Conservation (phyloP, 1,140 invertebrate genomes). For the Berghia stephanieae region DNA sequence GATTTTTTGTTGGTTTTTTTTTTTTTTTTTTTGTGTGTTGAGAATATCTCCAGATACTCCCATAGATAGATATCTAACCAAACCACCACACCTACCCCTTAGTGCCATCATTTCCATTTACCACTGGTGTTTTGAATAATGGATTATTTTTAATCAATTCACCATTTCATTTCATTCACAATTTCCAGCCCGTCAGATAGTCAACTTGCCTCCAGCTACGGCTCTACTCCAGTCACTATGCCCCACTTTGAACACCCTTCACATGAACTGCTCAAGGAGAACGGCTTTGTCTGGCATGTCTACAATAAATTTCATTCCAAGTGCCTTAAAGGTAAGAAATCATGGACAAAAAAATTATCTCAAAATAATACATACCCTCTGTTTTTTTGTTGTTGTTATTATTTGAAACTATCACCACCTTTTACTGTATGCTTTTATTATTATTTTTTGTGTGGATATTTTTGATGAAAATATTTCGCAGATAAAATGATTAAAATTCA, state of each 20-base stretch:
- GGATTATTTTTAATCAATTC: too few species aligned
- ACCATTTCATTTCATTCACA: too few species aligned
- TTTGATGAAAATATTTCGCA: not conserved
- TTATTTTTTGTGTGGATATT: slow-evolving; percentile 30
- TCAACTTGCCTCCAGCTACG: slow-evolving; percentile 72
- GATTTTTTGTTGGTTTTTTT: too few species aligned
- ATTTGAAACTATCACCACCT: not conserved
- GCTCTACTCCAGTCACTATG: slow-evolving; percentile 76
- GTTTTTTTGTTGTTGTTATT: slow-evolving; percentile 8
- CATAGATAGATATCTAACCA: too few species aligned
- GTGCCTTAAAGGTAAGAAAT: slow-evolving; percentile 84
- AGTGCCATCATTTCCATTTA: too few species aligned
- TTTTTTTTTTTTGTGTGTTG: too few species aligned
- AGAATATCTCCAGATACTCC: too few species aligned
- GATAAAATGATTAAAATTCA: too few species aligned
- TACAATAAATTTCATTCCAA: slow-evolving; percentile 94
- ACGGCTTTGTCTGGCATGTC: slow-evolving; percentile 96
- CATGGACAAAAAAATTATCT: not conserved
- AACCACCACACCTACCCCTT: too few species aligned
- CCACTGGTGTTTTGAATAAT: too few species aligned
- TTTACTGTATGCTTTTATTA: slow-evolving; percentile 37
- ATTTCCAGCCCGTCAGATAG: slow-evolving; percentile 56
- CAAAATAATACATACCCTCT: not conserved
- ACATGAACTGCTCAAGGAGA: slow-evolving; percentile 93
- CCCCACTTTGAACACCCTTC: slow-evolving; percentile 96